Evolutionary conservation across 2,888 invertebrate species (phyloP), one percentile per base, ranked within the genome.

Genomic region (Chrysodeixis includens): DNA sequence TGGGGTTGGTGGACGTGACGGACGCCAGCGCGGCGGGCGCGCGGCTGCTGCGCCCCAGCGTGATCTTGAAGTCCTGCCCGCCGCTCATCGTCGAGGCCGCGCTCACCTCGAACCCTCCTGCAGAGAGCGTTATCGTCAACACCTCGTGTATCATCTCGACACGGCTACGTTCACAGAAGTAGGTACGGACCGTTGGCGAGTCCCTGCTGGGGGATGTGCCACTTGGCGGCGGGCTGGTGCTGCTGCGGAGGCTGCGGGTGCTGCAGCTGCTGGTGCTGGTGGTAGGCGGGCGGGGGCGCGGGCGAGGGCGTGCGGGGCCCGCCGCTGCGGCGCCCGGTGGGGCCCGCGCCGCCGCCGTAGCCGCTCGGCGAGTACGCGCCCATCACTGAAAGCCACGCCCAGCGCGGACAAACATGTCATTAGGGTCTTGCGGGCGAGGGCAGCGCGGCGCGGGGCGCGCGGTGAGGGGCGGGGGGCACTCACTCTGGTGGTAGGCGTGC

Each of bases 1-100:
- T 98, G 76, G 98, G 97, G 92, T 97, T 97, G 79, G 98, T 98
- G 76, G 98, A 98, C 70, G 97, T 97, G 78, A 97, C 97, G 70
- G 96, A 92, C 73, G 93, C 87, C 85, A 90, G 83, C 79, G 88
- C 70, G 68, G 72, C 64, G 61, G 80, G 77, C 56, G 65, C 46
- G 60, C 44, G 18, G 70, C 70, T 6, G 40, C 40, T 30, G n/a
- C 79, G 20, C 10, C 96, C 96, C 74, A 97, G 92, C 20, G 96
- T 97, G 78, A 97, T 97, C 93, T 97, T 97, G 91, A 95, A 97
- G 83, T 97, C 96, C 71, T 96, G 90, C 56, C 79, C 83, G 68
- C 72, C 80, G 66, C 74, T 78, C 62, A 66, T 62, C 59, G 67
- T 62, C 61, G 87, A 71, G 79, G 83, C 66, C 80, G 79, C 70